phyloP scores from a whole-genome alignment of 2,113 vertebrate species.

The Neotoma lepida region DNA sequence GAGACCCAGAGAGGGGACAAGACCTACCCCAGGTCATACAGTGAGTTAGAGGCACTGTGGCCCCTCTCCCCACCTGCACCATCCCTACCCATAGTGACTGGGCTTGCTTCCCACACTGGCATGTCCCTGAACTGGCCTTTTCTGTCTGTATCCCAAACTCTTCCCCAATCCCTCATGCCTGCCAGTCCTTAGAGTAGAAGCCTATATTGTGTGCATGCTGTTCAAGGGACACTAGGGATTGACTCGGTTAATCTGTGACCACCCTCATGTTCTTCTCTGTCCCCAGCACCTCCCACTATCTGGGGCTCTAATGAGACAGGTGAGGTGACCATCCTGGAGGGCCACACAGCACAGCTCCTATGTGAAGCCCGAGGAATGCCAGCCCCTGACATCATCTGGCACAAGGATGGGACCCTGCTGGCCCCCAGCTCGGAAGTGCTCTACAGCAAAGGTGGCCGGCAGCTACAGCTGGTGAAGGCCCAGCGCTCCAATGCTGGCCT shows the following conservation, averaged over 20 bases:
- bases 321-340: conserved; percentile 87
- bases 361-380: conserved; percentile 89
- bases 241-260: neutral
- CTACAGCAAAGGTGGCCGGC: conserved; percentile 85
- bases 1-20: neutral
- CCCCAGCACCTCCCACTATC: conserved; percentile 88
- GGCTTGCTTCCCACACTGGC: neutral
- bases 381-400: conserved; percentile 88
- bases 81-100: neutral
- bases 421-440: conserved; percentile 84
- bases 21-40: neutral
- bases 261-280: fast-evolving
- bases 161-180: fast-evolving
- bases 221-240: neutral
- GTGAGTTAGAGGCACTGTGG: neutral
- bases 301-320: conserved; percentile 84
- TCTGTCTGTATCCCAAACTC: neutral
- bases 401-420: conserved; percentile 88
- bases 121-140: neutral
- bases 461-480: conserved; percentile 84
- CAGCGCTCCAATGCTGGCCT: conserved; percentile 84
- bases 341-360: conserved; percentile 83
- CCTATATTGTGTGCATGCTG: neutral
- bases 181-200: neutral
- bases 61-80: neutral